Base-by-base conservation (phyloP, 2,888 invertebrate species). In the Petrolisthes manimaculis region DNA sequence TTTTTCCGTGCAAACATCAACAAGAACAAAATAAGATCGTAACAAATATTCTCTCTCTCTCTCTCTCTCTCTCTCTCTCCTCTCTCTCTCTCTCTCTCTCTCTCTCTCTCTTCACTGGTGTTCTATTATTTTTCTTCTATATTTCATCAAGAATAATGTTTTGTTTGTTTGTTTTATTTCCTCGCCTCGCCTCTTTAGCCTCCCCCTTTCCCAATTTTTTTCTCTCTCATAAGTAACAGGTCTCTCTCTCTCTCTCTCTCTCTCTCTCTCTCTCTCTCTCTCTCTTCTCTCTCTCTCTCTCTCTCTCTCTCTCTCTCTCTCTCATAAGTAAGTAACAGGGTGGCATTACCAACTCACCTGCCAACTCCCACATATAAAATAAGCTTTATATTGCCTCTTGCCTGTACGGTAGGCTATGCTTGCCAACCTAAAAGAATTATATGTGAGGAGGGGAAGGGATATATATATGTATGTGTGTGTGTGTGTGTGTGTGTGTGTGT, bases 71-170 rank as follows among this genome's bases (percentile, higher is more conserved):
- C n/a, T 9, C 5, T 9, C 1, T 4, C 69, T 5, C 8, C 69
- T n/a, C 74, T 74, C 74, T 74, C 18, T 74, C 74, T 74, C 74
- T 74, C 75, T 8, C 37, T 14, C 24, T 75, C 6, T 37, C 75
- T 8, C 37, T 75, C 37, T 24, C 37, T 12, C 4, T n/a, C n/a
- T n/a, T n/a, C n/a, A n/a, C n/a, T n/a, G n/a, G n/a, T n/a, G n/a
- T n/a, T n/a, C n/a, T n/a, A 2, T 6, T 75, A 2, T 12, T 6
- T 24, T 3, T 5, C 5, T 4, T 75, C 4, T 3, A 75, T 4
- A 5, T 8, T 61, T 14, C n/a, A n/a, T n/a, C n/a, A 61, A 61
- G 74, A n/a, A 74, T 5, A 74, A 14, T 74, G 8, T 74, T 5
- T 14, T 74, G 5, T 5, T 74, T 5, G 5, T 74, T n/a, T 5